Percentiles rank a stretch among this genome's conserved stretches.
phyloP scores from a whole-genome alignment of 2,113 vertebrate species.

The Paraplagusia blochii region DNA sequence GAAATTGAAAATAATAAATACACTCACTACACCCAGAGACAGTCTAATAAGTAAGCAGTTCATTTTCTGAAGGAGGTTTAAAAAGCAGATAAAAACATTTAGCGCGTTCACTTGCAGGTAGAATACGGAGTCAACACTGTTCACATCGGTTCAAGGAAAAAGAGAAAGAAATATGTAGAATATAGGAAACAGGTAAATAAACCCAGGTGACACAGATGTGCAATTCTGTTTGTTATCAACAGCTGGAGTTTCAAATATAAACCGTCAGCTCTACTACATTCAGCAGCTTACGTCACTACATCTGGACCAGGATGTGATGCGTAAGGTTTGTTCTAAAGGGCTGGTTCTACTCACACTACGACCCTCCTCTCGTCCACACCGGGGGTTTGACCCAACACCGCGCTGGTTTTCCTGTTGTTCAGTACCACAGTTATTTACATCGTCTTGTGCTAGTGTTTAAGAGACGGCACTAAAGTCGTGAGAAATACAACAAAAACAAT shows the following conservation, averaged over 20 bases:
- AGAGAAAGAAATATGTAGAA: neutral
- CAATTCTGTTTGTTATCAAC: neutral
- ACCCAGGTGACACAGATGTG: no score
- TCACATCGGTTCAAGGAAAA: conserved; percentile 12
- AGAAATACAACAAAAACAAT: no score
- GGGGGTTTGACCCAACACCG: no score
- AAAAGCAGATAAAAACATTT: conserved; percentile 23
- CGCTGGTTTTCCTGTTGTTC: no score
- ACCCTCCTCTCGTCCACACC: neutral
- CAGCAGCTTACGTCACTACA: conserved; percentile 58
- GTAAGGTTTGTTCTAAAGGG: conserved; percentile 24
- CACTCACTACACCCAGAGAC: conserved; percentile 5
- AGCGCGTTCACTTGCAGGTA: conserved; percentile 16
- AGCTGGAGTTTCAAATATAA: conserved; percentile 40
- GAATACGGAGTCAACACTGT: conserved; percentile 11
- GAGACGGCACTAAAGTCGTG: no score
- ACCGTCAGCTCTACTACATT: conserved; percentile 65
- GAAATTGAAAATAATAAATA: neutral
- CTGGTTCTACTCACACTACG: conserved; percentile 29
- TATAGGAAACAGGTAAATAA: no score
- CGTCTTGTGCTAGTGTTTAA: no score
- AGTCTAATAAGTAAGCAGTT: neutral
- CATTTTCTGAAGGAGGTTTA: conserved; percentile 1
- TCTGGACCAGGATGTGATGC: conserved; percentile 40
- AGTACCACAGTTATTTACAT: no score